These are phyloP conservation scores for Ornithoptera priamus DNA, from an alignment of 2,888 invertebrate genomes.

Conservation along the genomic window DNA sequence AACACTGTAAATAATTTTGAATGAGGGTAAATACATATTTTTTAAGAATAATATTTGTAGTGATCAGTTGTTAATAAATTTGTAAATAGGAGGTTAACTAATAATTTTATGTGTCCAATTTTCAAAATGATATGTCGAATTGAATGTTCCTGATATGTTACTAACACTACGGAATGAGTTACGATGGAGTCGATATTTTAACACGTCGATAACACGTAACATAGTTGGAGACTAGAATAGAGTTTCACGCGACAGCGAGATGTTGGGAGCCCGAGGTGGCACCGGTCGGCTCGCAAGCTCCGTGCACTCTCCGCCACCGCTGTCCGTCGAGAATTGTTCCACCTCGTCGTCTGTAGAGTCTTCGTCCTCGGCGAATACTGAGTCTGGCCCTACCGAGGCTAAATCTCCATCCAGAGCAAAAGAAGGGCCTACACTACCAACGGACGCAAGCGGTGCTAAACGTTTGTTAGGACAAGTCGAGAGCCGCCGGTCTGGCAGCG, in stretches of 20 bases:
- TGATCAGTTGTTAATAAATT: conserved; percentile 21
- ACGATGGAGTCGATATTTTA: conserved; percentile 63
- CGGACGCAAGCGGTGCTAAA: conserved; percentile 88
- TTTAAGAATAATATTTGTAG: conserved; percentile 15
- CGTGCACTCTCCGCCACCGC: conserved; percentile 81
- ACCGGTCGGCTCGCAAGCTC: conserved; percentile 67
- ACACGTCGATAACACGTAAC: conserved; percentile 57
- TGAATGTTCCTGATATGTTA: conserved; percentile 58
- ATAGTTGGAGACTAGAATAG: conserved; percentile 82
- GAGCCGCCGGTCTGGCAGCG: conserved; percentile 88
- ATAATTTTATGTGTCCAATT: conserved; percentile 37
- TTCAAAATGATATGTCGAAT: conserved; percentile 65
- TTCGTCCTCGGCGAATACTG: conserved; percentile 87
- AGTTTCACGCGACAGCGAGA: conserved; percentile 88
- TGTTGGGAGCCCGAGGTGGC: conserved; percentile 61
- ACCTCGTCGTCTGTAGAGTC: conserved; percentile 92
- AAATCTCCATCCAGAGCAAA: conserved; percentile 85
- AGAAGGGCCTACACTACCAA: conserved; percentile 88
- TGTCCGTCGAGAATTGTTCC: conserved; percentile 91
- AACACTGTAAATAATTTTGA: conserved; percentile 19
- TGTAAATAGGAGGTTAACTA: conserved; percentile 15
- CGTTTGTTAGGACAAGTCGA: conserved; percentile 85
- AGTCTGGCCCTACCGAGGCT: conserved; percentile 87
- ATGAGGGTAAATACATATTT: conserved; percentile 2
- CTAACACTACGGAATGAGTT: conserved; percentile 28